Conservation (phyloP, 2,113 vertebrate species). For the Corvus cornix region DNA sequence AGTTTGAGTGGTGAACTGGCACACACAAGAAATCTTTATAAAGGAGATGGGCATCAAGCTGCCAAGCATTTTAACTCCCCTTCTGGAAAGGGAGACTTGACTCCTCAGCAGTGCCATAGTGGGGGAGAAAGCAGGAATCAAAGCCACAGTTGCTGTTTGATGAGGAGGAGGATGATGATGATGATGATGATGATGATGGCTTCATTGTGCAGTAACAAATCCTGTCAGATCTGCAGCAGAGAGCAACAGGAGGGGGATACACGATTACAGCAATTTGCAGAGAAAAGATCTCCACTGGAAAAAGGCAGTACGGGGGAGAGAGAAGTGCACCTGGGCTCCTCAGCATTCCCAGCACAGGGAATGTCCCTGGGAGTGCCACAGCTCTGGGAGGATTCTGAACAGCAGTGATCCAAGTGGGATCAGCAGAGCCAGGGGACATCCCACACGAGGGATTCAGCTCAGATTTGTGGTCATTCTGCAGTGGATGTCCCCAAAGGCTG, state of each 20-base stretch:
- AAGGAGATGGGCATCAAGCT: background rate
- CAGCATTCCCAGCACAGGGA: background rate
- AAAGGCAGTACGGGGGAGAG: background rate
- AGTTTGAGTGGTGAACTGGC: constrained; percentile 1
- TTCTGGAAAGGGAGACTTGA: background rate
- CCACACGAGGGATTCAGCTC: background rate
- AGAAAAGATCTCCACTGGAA: accelerated
- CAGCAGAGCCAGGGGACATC: background rate
- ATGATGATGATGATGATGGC: background rate
- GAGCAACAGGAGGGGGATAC: background rate
- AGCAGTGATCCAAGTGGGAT: accelerated
- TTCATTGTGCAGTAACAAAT: background rate
- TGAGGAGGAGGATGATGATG: background rate
- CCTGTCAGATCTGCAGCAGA: background rate
- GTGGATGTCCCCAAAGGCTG: no score
- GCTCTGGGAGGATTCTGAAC: background rate
- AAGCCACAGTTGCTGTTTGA: background rate
- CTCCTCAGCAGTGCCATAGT: background rate
- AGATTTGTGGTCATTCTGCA: background rate
- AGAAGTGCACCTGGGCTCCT: background rate
- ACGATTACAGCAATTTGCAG: background rate
- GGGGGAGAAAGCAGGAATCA: background rate
- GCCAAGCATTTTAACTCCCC: background rate
- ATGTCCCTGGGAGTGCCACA: background rate
- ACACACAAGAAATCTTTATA: background rate